Percentiles rank a stretch among this genome's conserved stretches.
Evolutionary conservation across 2,797 vertebrate genomes (phyloP).

Genomic region (Taeniopygia guttata): DNA sequence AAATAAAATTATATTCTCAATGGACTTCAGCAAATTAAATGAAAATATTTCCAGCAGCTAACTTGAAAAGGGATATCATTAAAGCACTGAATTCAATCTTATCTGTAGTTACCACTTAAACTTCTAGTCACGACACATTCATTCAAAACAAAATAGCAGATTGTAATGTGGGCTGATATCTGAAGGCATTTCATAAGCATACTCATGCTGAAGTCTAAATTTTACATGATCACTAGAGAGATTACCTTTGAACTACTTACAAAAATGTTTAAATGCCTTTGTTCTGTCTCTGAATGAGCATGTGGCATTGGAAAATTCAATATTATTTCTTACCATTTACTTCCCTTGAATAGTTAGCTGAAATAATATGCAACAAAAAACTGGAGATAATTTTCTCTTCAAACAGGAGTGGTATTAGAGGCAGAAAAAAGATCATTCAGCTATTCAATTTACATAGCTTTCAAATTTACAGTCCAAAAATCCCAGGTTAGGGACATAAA

Average conservation of each 20-base stretch:
- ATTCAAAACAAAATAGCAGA: conserved; percentile 69
- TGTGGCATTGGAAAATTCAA: background rate
- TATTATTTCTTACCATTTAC: background rate
- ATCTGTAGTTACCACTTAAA: conserved; percentile 61
- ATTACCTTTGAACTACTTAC: conserved; percentile 48
- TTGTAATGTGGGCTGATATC: conserved; percentile 59
- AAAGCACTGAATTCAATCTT: conserved; percentile 60
- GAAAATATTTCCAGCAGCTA: conserved; percentile 60
- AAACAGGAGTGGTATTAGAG: background rate
- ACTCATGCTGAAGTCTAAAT: conserved; percentile 46
- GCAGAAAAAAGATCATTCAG: background rate
- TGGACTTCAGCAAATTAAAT: conserved; percentile 56
- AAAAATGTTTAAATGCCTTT: conserved; percentile 37
- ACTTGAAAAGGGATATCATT: conserved; percentile 60
- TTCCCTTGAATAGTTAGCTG: conserved; percentile 1
- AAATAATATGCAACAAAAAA: conserved; percentile 10
- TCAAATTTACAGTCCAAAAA: background rate
- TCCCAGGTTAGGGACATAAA: background rate
- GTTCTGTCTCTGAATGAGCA: conserved; percentile 17
- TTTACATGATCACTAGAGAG: conserved; percentile 37
- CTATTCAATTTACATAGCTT: background rate
- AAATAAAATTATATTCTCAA: conserved; percentile 52
- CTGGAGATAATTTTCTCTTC: background rate
- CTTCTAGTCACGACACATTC: conserved; percentile 57
- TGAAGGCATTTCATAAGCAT: conserved; percentile 36